These are phyloP conservation scores for Yasuhikotakia modesta DNA, from an alignment of 2,797 vertebrate species.

Conservation along the genomic window DNA sequence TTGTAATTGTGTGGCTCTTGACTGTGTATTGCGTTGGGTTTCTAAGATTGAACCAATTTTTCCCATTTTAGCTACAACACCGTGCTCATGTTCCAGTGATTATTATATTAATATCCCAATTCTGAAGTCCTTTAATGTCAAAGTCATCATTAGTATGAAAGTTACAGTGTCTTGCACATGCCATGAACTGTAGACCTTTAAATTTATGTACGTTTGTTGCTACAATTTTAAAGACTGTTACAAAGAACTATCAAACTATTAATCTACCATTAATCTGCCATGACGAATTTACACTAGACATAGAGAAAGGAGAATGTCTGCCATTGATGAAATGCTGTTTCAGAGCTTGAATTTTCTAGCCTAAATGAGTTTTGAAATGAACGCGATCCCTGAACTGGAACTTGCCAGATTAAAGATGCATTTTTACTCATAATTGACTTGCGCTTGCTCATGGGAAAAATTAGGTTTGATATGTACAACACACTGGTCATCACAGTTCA, in stretches of 20 bases:
- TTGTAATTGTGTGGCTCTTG: too few species aligned
- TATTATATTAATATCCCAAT: neutral
- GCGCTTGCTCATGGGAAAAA: conserved; percentile 4
- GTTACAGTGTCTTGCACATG: too few species aligned
- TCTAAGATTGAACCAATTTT: too few species aligned
- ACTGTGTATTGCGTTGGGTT: too few species aligned
- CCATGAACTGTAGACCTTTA: neutral
- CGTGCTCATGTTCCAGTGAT: neutral
- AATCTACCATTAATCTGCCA: too few species aligned
- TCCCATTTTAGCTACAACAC: too few species aligned
- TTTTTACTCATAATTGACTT: conserved; percentile 5
- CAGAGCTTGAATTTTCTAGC: conserved; percentile 2
- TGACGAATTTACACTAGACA: too few species aligned
- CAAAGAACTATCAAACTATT: neutral
- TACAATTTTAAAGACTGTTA: neutral
- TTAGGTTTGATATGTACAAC: neutral
- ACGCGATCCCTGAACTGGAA: neutral
- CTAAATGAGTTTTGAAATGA: conserved; percentile 17
- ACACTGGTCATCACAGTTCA: neutral
- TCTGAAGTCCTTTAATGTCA: neutral
- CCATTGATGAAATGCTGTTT: neutral
- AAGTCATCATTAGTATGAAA: neutral
- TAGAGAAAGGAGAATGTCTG: too few species aligned
- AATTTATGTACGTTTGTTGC: neutral
- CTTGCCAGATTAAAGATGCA: conserved; percentile 13